Evolutionary conservation across 2,797 vertebrate genomes (phyloP), one percentile per base, ranked within the genome.

Genomic region (Bryconaethiops microstoma): DNA sequence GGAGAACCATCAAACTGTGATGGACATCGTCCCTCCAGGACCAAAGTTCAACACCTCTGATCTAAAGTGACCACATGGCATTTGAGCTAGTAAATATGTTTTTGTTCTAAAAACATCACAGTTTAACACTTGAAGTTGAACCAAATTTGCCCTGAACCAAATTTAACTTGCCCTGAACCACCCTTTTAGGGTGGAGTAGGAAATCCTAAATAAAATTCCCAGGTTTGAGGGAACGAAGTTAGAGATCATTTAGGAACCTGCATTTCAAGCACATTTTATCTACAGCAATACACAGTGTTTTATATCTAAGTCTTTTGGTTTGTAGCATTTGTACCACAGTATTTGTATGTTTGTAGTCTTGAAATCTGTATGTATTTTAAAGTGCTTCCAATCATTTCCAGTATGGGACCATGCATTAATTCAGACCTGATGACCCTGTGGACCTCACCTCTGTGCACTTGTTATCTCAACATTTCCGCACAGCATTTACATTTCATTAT

Each of bases 331-430:
- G 64, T 67, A 67, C 64, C 29, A 67, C 64, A 67, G 54, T 29
- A 70, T 57, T 55, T 50, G 75, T 76, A 57, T 74, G 65, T 90
- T 90, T 88, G 88, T 91, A 92, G 91, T 86, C 90, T 86, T 90
- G 85, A 9, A 85, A 48, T 42, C 54, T 54, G 54, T 72, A 76
- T 76, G 75, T 77, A 39, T 48, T 59, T 63, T 63, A 9, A 74
- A 69, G 70, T 74, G 76, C 55, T 64, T 75, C 54, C 62, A 59
- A 17, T 74, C 21, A 57, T 63, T 42, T 81, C 29, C 17, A 62
- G 71, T 45, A 63, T 12, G 23, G 71, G 16, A n/a, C 21, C 35
- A 39, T 55, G 35, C 59, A 74, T 75, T 54, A 4, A 19, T 63
- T 75, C 25, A 63, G 35, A 13, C 50, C 23, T 48, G 72, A 75